Evolutionary conservation across 2,888 invertebrate species (phyloP), one percentile per base, ranked within the genome.

Genomic region (Tillus elongatus): DNA sequence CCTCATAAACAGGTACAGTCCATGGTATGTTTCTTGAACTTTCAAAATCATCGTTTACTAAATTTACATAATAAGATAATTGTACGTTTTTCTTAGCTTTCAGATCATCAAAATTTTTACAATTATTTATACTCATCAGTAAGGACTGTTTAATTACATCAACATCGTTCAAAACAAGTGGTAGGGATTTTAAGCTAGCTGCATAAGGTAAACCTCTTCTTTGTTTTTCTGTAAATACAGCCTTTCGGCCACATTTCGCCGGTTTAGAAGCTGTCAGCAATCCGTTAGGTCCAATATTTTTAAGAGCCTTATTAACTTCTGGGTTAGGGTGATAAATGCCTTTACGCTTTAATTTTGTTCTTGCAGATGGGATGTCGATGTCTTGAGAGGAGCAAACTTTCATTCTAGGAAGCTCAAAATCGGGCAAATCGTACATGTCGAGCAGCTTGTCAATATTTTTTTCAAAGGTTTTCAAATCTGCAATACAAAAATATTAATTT

Each of bases 161-260:
- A 3, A 51, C 39, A 36, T 58, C 58, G 3, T 38, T 37, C 3
- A 46, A 45, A 19, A 51, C 51, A 13, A 58, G 38, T 2, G 58
- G 58, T 19, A 58, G 41, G 3, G 57, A 57, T 29, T 42, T 41
- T 26, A 58, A 39, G 36, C 58, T 58, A 3, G 51, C 42, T 3
- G 55, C 37, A 35, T 58, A 58, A 1, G 58, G 58, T 9, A 56
- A 27, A 19, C 45, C 46, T 30, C 53, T 51, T 32, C 39, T 50
- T 30, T 46, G 40, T 28, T 42, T 48, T 38, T 57, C 56, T 35
- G 54, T 51, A 16, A 58, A 39, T 3, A 57, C 43, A 0, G 57
- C 50, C 33, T 45, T 51, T 15, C 55, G 44, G 15, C 54, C 55
- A 37, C 58, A 58, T 34, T 54, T 58, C 2, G 52, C 56, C 4